A percentile compares a stretch with the other conserved stretches of the same genome.
Conservation (phyloP, 1,140 invertebrate species). For the Lutraria rhynchaena region DNA sequence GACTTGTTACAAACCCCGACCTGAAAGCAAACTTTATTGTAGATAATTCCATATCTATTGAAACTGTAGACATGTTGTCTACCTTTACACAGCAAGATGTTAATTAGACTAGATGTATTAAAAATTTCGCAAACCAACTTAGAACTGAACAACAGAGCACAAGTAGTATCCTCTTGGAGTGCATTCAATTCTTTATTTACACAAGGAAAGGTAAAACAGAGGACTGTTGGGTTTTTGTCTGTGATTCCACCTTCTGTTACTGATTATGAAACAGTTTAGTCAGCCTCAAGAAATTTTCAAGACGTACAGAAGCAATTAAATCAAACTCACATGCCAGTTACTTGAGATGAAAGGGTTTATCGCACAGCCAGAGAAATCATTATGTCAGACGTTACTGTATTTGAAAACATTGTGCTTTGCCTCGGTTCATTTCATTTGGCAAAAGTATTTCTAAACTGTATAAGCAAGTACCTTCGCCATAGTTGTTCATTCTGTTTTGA, state of each 20-base stretch:
- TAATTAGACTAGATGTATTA: constrained; percentile 10
- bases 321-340: too few relatives aligned
- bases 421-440: too few relatives aligned
- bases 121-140: neutral
- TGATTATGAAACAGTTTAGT: constrained; percentile 27
- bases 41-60: neutral
- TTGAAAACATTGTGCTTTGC: neutral
- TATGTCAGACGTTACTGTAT: too few relatives aligned
- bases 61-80: neutral
- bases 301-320: neutral
- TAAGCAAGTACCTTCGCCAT: neutral
- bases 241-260: constrained; percentile 21
- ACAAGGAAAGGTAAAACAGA: neutral
- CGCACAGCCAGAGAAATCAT: too few relatives aligned
- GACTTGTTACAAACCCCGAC: neutral
- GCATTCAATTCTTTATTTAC: too few relatives aligned
- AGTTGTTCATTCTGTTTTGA: constrained; percentile 36
- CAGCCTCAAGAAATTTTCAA: neutral
- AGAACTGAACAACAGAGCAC: too few relatives aligned
- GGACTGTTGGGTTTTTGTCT: too few relatives aligned
- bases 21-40: too few relatives aligned
- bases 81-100: neutral
- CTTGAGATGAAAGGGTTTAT: too few relatives aligned
- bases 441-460: neutral
- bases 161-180: too few relatives aligned